These are phyloP conservation scores for Ecdyonurus torrentis DNA, from an alignment of 2,888 invertebrate species.

Conservation along the genomic window DNA sequence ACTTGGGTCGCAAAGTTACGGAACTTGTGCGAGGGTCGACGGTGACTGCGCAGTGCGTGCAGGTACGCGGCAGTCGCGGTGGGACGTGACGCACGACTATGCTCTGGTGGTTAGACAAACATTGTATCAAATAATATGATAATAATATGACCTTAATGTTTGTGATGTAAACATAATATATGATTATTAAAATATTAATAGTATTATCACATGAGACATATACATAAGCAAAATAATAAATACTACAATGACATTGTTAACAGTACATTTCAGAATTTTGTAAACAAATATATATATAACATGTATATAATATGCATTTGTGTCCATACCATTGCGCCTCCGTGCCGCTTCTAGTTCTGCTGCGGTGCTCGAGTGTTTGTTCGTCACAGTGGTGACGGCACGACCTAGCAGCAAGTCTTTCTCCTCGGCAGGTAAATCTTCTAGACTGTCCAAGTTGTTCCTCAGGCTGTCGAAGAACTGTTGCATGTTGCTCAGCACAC, in stretches of 20 bases:
- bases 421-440: slow-evolving; percentile 20
- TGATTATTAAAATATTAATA: too few species aligned
- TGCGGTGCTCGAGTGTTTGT: neutral
- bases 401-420: slow-evolving; percentile 13
- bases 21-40: slow-evolving; percentile 31
- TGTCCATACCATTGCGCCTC: neutral
- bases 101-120: slow-evolving; percentile 12
- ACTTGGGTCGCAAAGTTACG: slow-evolving; percentile 38
- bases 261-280: too few species aligned
- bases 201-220: too few species aligned
- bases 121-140: too few species aligned
- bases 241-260: too few species aligned
- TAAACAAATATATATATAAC: too few species aligned
- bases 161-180: too few species aligned
- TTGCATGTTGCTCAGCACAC: slow-evolving; percentile 34
- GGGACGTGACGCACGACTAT: slow-evolving; percentile 17
- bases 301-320: too few species aligned
- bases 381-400: neutral
- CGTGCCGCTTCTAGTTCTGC: neutral
- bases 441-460: slow-evolving; percentile 32
- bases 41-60: slow-evolving; percentile 27
- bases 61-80: slow-evolving; percentile 25
- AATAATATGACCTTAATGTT: too few species aligned
- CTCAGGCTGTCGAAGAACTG: slow-evolving; percentile 35
- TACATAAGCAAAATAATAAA: too few species aligned